Evolutionary conservation across 2,888 invertebrate genomes (phyloP).

Genomic region (Scotopteryx bipunctaria): DNA sequence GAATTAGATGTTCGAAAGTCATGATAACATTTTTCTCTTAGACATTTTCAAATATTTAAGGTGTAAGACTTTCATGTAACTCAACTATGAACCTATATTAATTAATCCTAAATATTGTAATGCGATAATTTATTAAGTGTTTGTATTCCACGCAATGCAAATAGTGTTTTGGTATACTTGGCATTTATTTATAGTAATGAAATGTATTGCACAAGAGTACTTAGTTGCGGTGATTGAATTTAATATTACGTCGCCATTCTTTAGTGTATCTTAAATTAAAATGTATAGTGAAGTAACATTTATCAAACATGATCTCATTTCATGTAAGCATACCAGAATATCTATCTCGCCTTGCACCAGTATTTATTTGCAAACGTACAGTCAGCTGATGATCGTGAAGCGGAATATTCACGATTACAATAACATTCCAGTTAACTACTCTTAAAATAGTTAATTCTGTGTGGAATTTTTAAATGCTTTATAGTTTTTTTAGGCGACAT

Average conservation of each 20-base stretch:
- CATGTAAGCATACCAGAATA: conserved; percentile 62
- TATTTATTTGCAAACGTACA: conserved; percentile 53
- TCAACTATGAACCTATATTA: conserved; percentile 53
- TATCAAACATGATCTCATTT: conserved; percentile 77
- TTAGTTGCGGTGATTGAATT: conserved; percentile 66
- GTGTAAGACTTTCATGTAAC: conserved; percentile 61
- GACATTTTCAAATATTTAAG: conserved; percentile 69
- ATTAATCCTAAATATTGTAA: conserved; percentile 59
- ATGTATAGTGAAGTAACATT: conserved; percentile 58
- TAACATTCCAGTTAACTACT: conserved; percentile 75
- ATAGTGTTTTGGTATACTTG: conserved; percentile 59
- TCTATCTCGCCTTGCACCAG: conserved; percentile 50
- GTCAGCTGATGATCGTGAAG: conserved; percentile 56
- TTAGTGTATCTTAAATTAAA: conserved; percentile 57
- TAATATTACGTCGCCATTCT: conserved; percentile 51
- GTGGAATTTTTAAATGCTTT: conserved; percentile 72
- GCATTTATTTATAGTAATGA: conserved; percentile 69
- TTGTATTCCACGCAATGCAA: conserved; percentile 61
- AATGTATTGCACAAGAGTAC: conserved; percentile 80
- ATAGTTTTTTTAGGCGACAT: conserved; percentile 71
- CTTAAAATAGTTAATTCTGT: conserved; percentile 60
- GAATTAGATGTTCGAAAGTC: conserved; percentile 77
- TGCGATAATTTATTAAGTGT: conserved; percentile 57
- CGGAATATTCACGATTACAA: conserved; percentile 53
- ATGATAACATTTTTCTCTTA: conserved; percentile 65